Conservation (phyloP, 1,140 invertebrate species). For the Muscidifurax raptorellus region DNA sequence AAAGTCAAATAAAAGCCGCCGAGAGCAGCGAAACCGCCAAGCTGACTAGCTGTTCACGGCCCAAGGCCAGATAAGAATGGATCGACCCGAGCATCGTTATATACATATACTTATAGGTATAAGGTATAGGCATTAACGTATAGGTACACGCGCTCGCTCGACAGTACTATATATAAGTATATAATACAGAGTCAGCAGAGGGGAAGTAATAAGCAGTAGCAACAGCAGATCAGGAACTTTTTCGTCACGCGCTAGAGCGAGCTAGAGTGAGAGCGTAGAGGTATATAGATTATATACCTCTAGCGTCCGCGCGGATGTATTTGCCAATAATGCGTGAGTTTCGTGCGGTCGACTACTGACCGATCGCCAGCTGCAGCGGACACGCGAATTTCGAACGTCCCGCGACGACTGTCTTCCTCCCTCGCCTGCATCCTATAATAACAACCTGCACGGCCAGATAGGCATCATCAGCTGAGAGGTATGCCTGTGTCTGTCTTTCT, state of each 20-base stretch:
- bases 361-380: not conserved
- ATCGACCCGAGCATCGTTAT: constrained; percentile 49
- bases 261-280: not conserved
- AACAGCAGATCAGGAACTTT: not conserved
- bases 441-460: not conserved
- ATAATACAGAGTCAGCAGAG: not conserved
- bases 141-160: not conserved
- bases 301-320: not conserved
- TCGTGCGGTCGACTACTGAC: not conserved
- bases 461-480: constrained; percentile 1
- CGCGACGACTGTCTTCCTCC: not conserved
- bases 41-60: not conserved
- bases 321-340: constrained; percentile 43
- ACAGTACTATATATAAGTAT: not conserved
- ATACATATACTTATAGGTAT: too few species aligned
- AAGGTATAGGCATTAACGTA: too few species aligned
- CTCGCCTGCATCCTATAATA: not conserved
- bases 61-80: constrained; percentile 73
- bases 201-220: not conserved
- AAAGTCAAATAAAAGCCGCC: not conserved
- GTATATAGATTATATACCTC: not conserved
- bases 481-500: not conserved
- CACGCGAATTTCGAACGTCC: not conserved
- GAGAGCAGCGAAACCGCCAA: not conserved
- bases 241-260: not conserved